Evolutionary conservation across 1,140 invertebrate genomes (phyloP).

Genomic region (Musca vetustissima): DNA sequence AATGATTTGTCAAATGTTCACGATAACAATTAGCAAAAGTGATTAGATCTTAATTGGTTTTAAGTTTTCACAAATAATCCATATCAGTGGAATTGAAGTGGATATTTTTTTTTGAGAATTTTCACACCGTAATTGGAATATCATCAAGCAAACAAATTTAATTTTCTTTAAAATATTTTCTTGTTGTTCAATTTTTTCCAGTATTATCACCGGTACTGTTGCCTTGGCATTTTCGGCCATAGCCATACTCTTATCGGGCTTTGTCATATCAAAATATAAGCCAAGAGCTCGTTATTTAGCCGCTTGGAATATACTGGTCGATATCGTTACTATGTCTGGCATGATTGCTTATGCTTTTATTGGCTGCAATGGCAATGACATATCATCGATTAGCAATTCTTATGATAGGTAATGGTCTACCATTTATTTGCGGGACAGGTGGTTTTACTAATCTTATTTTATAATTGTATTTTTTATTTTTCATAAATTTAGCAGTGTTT

Average conservation of each 20-base stretch:
- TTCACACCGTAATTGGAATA: too few species aligned
- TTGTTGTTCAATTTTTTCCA: constrained; percentile 34
- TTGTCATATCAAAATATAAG: constrained; percentile 68
- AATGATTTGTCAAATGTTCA: not conserved
- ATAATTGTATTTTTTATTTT: not conserved
- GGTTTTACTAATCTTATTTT: too few species aligned
- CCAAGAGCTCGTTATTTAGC: constrained; percentile 68
- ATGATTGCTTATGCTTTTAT: constrained; percentile 69
- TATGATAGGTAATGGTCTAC: constrained; percentile 22
- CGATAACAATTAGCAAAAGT: too few species aligned
- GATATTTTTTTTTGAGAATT: too few species aligned
- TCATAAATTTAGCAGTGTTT: constrained; percentile 42
- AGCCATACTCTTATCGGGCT: constrained; percentile 69
- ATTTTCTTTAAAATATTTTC: not conserved
- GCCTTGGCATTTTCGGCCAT: constrained; percentile 70
- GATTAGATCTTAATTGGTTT: too few species aligned
- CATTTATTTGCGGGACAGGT: not conserved
- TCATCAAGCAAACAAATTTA: too few species aligned
- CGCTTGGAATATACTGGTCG: constrained; percentile 71
- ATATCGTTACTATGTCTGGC: constrained; percentile 64
- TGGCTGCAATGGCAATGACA: constrained; percentile 61
- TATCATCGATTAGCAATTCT: constrained; percentile 28
- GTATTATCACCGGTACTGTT: constrained; percentile 68
- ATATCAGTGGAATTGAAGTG: too few species aligned
- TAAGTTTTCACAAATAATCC: too few species aligned